Percentiles rank a stretch among this genome's conserved stretches.
Conservation (phyloP, 2,888 invertebrate species). For the Mythimna vitellina region DNA sequence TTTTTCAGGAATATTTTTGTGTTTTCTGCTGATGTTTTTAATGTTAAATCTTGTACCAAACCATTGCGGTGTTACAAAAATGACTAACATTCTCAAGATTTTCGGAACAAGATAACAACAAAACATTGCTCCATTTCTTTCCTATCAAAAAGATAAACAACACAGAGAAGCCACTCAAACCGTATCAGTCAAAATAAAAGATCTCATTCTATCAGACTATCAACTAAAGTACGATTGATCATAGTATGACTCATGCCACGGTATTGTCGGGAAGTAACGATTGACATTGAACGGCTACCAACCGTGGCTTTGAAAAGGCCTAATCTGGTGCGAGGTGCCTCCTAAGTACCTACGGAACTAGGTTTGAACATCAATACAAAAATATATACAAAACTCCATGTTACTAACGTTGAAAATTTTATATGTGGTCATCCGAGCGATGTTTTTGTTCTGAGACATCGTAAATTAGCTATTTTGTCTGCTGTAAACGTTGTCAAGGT, state of each 20-base stretch:
- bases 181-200: constrained; percentile 50
- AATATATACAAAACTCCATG: constrained; percentile 18
- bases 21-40: constrained; percentile 15
- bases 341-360: constrained; percentile 31
- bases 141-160: constrained; percentile 37
- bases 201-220: constrained; percentile 47
- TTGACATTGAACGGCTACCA: constrained; percentile 59
- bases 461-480: constrained; percentile 18
- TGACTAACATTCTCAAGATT: background rate
- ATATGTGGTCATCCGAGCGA: background rate
- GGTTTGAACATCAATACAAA: constrained; percentile 21
- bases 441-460: constrained; percentile 4
- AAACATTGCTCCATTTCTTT: constrained; percentile 37
- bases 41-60: constrained; percentile 1
- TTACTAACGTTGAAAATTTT: constrained; percentile 28
- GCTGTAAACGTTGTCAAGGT: constrained; percentile 24
- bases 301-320: constrained; percentile 63
- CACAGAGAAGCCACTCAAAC: constrained; percentile 21
- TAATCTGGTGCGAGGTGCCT: constrained; percentile 52
- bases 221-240: constrained; percentile 44
- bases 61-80: constrained; percentile 1
- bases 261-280: constrained; percentile 57
- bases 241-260: constrained; percentile 48
- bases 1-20: constrained; percentile 21
- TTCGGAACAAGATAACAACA: constrained; percentile 5